Conservation (phyloP, 2,888 invertebrate species). For the Caenorhabditis sp. region DNA sequence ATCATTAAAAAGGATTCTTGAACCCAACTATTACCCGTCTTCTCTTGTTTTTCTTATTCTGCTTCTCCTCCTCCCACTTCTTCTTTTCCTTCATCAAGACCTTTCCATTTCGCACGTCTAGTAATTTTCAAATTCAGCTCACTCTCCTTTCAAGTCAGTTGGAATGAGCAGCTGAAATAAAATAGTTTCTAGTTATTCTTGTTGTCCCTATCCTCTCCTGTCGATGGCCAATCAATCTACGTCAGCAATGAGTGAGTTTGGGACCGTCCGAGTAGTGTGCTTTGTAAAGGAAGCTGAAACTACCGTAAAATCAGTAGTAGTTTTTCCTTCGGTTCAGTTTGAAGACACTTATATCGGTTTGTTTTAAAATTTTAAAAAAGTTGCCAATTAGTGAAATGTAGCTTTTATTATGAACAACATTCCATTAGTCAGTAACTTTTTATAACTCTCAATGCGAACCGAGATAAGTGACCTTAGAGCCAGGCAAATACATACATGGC, state of each 20-base stretch:
- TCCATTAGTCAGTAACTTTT: too few species aligned
- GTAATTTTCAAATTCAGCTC: not conserved
- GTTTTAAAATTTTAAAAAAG: too few species aligned
- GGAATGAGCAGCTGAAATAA: slow-evolving; percentile 13
- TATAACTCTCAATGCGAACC: too few species aligned
- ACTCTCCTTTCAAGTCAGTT: not conserved
- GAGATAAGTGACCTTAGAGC: too few species aligned
- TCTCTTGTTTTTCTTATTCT: not conserved
- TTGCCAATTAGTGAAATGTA: too few species aligned
- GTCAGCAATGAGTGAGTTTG: slow-evolving; percentile 22
- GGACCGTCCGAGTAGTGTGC: not conserved
- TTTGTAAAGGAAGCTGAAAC: too few species aligned
- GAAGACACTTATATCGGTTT: too few species aligned
- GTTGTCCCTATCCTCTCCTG: not conserved
- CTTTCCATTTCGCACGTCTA: slow-evolving; percentile 39
- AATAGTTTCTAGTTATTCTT: not conserved
- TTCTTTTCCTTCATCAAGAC: not conserved
- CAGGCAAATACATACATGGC: too few species aligned
- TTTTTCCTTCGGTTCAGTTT: too few species aligned
- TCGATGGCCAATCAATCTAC: not conserved
- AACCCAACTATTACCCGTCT: slow-evolving; percentile 32
- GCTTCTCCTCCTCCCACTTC: not conserved
- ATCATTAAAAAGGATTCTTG: slow-evolving; percentile 1
- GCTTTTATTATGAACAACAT: too few species aligned
- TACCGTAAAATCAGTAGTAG: too few species aligned